These are phyloP conservation scores for Muschampia plurimacula DNA, from an alignment of 2,888 invertebrate species.

Conservation along the genomic window DNA sequence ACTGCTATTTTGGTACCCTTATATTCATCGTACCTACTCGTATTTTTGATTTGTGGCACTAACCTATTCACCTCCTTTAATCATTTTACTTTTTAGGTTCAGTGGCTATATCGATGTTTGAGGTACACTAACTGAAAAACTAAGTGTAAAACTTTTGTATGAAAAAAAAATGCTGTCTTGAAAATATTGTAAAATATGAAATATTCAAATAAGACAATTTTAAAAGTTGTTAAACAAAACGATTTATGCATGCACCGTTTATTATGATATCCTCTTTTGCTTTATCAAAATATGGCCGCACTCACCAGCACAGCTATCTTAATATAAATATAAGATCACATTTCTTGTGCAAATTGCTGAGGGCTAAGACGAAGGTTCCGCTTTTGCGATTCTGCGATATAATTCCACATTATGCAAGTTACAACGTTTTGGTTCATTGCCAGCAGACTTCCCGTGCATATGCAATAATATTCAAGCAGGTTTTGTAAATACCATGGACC, in stretches of 20 bases:
- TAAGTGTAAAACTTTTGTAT: no score
- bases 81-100: no score
- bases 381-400: slow-evolving; percentile 62
- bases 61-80: no score
- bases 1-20: no score
- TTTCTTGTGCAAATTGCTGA: slow-evolving; percentile 63
- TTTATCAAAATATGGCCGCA: slow-evolving; percentile 22
- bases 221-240: no score
- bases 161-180: no score
- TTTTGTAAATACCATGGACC: slow-evolving; percentile 28
- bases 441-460: slow-evolving; percentile 61
- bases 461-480: slow-evolving; percentile 17
- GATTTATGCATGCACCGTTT: neutral
- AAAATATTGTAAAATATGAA: no score
- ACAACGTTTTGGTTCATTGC: slow-evolving; percentile 81
- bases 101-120: no score
- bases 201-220: no score
- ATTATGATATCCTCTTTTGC: slow-evolving; percentile 22
- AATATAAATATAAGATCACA: neutral
- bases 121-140: no score
- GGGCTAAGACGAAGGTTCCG: slow-evolving; percentile 62
- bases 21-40: no score
- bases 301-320: neutral
- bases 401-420: slow-evolving; percentile 79
- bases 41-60: no score